Evolutionary conservation across 1,140 invertebrate species (phyloP), one percentile per base, ranked within the genome.

Genomic region (Ceratosolen fusciceps): DNA sequence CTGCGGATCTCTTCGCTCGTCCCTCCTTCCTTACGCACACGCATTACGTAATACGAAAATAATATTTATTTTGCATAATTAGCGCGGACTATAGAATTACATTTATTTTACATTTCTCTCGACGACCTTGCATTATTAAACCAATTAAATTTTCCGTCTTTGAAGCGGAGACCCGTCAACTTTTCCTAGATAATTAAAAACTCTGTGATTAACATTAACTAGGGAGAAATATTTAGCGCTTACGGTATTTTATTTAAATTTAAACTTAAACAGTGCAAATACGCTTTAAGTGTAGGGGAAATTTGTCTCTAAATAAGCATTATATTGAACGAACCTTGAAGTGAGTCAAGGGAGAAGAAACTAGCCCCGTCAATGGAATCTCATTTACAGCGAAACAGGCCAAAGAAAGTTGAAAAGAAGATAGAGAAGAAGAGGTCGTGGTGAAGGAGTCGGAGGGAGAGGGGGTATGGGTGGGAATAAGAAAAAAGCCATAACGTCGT

Each of bases 381-480:
- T 52, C 37, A 56, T 47, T 52, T 70, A 54, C 26, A 58, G 19
- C 74, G 19, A 75, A 67, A 56, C 26, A 67, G 74, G 37, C 37
- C 39, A 62, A 75, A 62, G 74, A 74, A 62, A 52, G 60, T 43
- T 74, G 58, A 74, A 49, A 76, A 62, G 52, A 54, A 21, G 74
- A 65, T 47, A 12, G 21, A 49, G 3, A 56, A 58, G 39, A 39
- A 37, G 19, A 12, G 31, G 12, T n/a, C n/a, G n/a, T n/a, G n/a
- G n/a, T n/a, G n/a, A n/a, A n/a, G n/a, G n/a, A n/a, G n/a, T n/a
- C n/a, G n/a, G n/a, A n/a, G n/a, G n/a, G n/a, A n/a, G n/a, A n/a
- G n/a, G n/a, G n/a, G n/a, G n/a, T n/a, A n/a, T n/a, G n/a, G n/a
- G n/a, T n/a, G n/a, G n/a, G n/a, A n/a, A n/a, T n/a, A n/a, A 26